Percentiles rank a stretch among this genome's conserved stretches.
phyloP scores from a whole-genome alignment of 2,797 vertebrate genomes.

The Podarcis siculus region DNA sequence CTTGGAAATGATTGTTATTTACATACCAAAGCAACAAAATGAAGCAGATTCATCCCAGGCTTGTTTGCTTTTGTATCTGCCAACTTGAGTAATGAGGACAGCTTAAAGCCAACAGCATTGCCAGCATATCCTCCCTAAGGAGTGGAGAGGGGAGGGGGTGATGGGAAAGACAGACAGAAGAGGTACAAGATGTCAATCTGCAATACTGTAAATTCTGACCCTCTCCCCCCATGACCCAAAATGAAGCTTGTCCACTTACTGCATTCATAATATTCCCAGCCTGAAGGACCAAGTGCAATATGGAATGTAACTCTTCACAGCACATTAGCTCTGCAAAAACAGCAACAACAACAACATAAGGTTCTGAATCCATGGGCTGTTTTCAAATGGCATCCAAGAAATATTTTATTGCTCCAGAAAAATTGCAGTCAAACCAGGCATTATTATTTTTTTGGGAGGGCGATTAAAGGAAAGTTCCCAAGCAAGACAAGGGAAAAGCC shows the following conservation, averaged over 20 bases:
- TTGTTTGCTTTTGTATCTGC: slow-evolving; percentile 99
- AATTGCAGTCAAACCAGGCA: not conserved
- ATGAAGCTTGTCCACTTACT: slow-evolving; percentile 78
- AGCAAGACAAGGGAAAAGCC: slow-evolving; percentile 1
- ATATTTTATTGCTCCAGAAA: not conserved
- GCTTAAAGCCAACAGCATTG: slow-evolving; percentile 97
- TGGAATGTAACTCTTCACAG: slow-evolving; percentile 94
- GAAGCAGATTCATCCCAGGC: slow-evolving; percentile 96
- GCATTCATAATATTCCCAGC: slow-evolving; percentile 99
- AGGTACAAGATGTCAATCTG: slow-evolving; percentile 36
- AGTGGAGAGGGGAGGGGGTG: not conserved
- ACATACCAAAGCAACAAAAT: slow-evolving; percentile 96
- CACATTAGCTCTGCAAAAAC: slow-evolving; percentile 88
- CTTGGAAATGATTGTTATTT: slow-evolving; percentile 33
- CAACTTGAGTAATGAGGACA: slow-evolving; percentile 94
- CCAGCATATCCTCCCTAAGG: slow-evolving; percentile 94
- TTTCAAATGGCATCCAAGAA: slow-evolving; percentile 25
- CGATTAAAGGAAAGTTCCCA: not conserved
- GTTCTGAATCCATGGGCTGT: slow-evolving; percentile 36
- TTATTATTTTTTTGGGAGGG: too few relatives aligned
- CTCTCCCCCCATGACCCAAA: not conserved
- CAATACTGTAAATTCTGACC: slow-evolving; percentile 8
- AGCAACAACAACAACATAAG: slow-evolving; percentile 33
- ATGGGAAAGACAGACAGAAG: slow-evolving; percentile 49
- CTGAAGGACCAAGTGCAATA: slow-evolving; percentile 96